Base-by-base conservation (phyloP, 2,888 invertebrate species). In the Plebejus argus region DNA sequence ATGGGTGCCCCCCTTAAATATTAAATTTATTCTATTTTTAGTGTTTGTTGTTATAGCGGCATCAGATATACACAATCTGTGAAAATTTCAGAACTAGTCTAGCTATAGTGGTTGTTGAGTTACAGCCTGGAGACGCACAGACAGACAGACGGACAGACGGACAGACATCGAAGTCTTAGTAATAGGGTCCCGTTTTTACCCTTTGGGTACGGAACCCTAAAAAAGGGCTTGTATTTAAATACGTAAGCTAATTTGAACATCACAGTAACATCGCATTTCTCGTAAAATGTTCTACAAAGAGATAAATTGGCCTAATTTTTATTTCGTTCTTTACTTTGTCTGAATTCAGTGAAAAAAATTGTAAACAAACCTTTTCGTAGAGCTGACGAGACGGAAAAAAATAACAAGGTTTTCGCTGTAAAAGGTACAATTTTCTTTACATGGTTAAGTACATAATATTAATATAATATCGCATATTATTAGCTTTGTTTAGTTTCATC, bases 291-390 rank as follows among this genome's bases (percentile, higher is more conserved):
- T 6, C 53, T 53, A 18, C n/a, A 71, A 72, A 15, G 72, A 35
- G 53, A 53, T 53, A 53, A 53, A 12, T 39, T 72, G 23, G 10
- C 61, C 61, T 61, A 61, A 23, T 61, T 61, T 61, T 61, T 61
- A 61, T 61, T 61, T 61, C 61, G 8, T 20, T 20, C 58, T 58
- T 58, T 58, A 61, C 23, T 61, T 61, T 61, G 61, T 61, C 23
- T 61, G 61, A 61, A 61, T 61, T 61, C 23, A 20, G 20, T 20
- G 61, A 58, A 20, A 61, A 20, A 61, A 20, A 58, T 23, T 20
- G 61, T 10, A 61, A 61, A 20, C 61, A 61, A 61, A 20, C 53
- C 53, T 53, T 53, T 53, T 18, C 18, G 53, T 18, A 5, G 10
- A 10, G 1, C 20, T 61, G 20, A 3, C 12, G 20, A n/a, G 3